phyloP scores from a whole-genome alignment of 2,797 vertebrate genomes.

The Cynodonichthys magdalenae region DNA sequence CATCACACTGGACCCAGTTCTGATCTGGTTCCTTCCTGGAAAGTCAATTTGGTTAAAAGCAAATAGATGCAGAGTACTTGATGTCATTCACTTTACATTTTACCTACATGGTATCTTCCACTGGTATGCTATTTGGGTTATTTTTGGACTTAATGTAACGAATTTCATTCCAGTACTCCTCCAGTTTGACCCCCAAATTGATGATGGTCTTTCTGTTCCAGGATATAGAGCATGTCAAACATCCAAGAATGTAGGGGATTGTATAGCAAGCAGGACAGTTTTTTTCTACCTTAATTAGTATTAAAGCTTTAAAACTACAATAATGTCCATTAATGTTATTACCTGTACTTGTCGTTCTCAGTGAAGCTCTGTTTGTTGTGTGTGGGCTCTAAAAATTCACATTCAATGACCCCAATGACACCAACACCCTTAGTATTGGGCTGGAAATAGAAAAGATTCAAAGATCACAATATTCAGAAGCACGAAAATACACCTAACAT shows the following conservation, averaged over 20 bases:
- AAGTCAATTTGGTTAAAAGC: neutral
- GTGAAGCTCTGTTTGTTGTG: constrained; percentile 98
- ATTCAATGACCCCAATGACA: constrained; percentile 93
- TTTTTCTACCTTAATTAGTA: too few relatives aligned
- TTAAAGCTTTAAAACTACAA: too few relatives aligned
- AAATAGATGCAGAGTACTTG: neutral
- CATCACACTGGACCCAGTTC: constrained; percentile 93
- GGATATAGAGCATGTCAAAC: constrained; percentile 15
- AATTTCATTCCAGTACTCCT: constrained; percentile 93
- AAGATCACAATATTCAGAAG: too few relatives aligned
- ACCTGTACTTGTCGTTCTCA: constrained; percentile 95
- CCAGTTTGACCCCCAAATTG: constrained; percentile 87
- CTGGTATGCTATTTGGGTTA: constrained; percentile 73
- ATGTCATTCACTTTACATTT: neutral
- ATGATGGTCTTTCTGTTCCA: constrained; percentile 84
- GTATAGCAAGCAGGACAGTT: neutral
- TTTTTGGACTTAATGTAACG: constrained; percentile 75
- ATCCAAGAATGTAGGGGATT: neutral
- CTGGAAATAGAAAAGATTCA: constrained; percentile 68
- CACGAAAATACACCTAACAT: too few relatives aligned
- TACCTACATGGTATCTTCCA: constrained; percentile 83
- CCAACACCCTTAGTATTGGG: constrained; percentile 90
- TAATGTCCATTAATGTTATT: too few relatives aligned
- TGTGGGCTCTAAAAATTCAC: constrained; percentile 92
- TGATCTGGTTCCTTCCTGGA: constrained; percentile 92